phyloP scores from a whole-genome alignment of 2,888 invertebrate genomes.

The Melipona bicolor region DNA sequence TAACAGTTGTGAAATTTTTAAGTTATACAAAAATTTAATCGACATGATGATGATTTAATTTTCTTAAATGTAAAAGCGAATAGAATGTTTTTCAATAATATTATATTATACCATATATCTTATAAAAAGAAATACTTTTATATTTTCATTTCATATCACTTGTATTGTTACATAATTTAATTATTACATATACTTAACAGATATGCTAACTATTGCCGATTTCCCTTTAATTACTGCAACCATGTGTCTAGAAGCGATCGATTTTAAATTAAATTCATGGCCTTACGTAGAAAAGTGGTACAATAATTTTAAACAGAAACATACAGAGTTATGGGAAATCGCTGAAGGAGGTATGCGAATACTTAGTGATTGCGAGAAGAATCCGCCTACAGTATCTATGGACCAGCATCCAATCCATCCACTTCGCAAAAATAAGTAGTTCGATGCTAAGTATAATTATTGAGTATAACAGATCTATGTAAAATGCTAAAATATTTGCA shows the following conservation, averaged over 20 bases:
- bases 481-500: background rate
- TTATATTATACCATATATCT: background rate
- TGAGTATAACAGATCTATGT: background rate
- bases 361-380: constrained; percentile 88
- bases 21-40: background rate
- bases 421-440: constrained; percentile 84
- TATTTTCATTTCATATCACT: background rate
- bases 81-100: background rate
- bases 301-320: constrained; percentile 88
- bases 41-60: background rate
- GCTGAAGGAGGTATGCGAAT: constrained; percentile 89
- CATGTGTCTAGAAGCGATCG: constrained; percentile 90
- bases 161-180: background rate
- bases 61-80: constrained; percentile 17
- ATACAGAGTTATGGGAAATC: constrained; percentile 90
- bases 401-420: constrained; percentile 90
- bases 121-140: constrained; percentile 14
- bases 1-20: background rate
- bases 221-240: constrained; percentile 90
- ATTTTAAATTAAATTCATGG: constrained; percentile 88
- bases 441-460: background rate
- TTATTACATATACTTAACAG: constrained; percentile 75
- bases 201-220: constrained; percentile 91
- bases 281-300: constrained; percentile 88
- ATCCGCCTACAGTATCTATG: constrained; percentile 90